Evolutionary conservation across 2,113 vertebrate genomes (phyloP).

Genomic region (Turnix velox): DNA sequence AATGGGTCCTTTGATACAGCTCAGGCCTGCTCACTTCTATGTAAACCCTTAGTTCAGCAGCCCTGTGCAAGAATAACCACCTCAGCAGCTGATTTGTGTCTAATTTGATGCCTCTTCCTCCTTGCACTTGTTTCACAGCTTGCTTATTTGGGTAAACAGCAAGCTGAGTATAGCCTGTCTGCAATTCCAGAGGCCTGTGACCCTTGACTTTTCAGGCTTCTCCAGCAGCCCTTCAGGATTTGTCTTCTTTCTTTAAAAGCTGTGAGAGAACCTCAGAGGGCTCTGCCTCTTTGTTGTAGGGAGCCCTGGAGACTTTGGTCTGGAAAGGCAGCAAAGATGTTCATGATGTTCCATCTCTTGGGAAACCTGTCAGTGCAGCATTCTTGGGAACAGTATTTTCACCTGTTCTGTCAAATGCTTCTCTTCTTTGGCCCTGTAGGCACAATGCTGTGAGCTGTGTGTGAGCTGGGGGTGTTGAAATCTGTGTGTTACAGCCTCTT

Average conservation of each 20-base stretch:
- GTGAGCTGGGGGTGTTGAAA: not conserved
- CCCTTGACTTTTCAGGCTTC: not conserved
- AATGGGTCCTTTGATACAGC: not conserved
- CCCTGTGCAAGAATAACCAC: not conserved
- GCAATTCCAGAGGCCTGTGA: not conserved
- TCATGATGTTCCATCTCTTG: not conserved
- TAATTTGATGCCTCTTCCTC: not conserved
- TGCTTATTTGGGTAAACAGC: not conserved
- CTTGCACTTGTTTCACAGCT: not conserved
- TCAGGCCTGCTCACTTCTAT: fast-evolving
- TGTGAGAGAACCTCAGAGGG: not conserved
- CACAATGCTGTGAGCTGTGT: not conserved
- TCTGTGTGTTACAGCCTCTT: not conserved
- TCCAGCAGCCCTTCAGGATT: not conserved
- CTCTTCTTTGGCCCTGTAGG: not conserved
- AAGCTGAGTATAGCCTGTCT: not conserved
- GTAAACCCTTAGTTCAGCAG: not conserved
- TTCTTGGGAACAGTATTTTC: not conserved
- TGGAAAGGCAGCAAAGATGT: not conserved
- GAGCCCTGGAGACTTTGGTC: not conserved
- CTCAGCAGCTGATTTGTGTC: not conserved
- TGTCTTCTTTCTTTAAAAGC: not conserved
- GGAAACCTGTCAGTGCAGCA: not conserved
- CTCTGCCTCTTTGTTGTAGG: not conserved
- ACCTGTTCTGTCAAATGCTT: not conserved